Evolutionary conservation across 2,888 invertebrate species (phyloP), one percentile per base, ranked within the genome.

Genomic region (Tinea semifulvella): DNA sequence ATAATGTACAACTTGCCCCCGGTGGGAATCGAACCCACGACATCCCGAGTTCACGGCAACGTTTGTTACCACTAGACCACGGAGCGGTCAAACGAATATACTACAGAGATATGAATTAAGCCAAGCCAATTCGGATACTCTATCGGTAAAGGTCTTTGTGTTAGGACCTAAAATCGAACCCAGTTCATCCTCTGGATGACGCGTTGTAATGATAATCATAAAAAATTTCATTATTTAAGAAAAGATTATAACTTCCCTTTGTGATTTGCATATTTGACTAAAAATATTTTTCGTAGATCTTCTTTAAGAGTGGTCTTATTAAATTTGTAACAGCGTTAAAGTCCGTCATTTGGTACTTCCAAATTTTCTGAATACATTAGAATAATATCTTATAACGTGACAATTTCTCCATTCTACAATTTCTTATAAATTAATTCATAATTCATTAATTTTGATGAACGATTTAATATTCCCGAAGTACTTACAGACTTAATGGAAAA

Each of bases 231-330:
- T 70, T 67, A 68, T 68, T 68, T 64, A 61, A 60, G 58, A 57
- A 59, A 66, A 68, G 66, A 68, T 68, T 68, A 67, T 68, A 69
- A 68, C 68, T 69, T 68, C 59, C 61, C 60, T 63, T 61, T 56
- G 64, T 62, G 63, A 68, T 70, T 70, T 70, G 68, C 68, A 68
- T 70, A 68, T 68, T 66, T 60, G 60, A 60, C 63, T 61, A 61
- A 65, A 40, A 66, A 65, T 22, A 22, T 38, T 44, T 65, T 27
- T 27, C 16, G 27, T 27, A 42, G 28, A 42, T 42, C 42, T 42
- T 58, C 60, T 63, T 56, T 62, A 57, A 62, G 60, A 62, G 58
- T 52, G 56, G 58, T 64, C 61, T 68, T 68, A 68, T 69, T 68
- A 68, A 68, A 68, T 69, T 69, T 68, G 64, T 64, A 68, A 65